Conservation (phyloP, 2,888 invertebrate species). For the Drosophila cracens region DNA sequence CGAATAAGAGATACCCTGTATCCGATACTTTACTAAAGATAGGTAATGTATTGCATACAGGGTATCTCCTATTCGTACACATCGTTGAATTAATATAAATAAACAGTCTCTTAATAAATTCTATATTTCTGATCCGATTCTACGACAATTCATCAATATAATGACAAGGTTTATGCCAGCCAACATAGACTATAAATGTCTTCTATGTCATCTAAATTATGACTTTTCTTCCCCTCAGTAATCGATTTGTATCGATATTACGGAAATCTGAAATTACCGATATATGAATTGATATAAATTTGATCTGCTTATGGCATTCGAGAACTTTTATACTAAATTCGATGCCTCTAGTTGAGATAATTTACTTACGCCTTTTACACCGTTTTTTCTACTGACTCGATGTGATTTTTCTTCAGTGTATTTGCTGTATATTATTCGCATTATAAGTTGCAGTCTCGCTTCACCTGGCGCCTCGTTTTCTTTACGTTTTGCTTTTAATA, state of each 20-base stretch:
- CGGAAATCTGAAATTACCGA: not conserved
- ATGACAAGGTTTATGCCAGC: not conserved
- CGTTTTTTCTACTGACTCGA: not conserved
- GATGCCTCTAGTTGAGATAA: not conserved
- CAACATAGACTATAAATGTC: not conserved
- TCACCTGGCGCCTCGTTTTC: slow-evolving; percentile 15
- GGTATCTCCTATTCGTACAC: not conserved
- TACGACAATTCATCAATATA: not conserved
- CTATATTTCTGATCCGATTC: not conserved
- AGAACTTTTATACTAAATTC: not conserved
- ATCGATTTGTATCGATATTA: not conserved
- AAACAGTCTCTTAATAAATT: not conserved
- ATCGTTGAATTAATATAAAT: not conserved
- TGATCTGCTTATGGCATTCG: not conserved
- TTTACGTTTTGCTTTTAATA: slow-evolving; percentile 45
- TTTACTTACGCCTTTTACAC: not conserved
- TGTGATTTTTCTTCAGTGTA: slow-evolving; percentile 10
- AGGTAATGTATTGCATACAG: not conserved
- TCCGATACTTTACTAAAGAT: not conserved
- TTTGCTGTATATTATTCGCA: not conserved
- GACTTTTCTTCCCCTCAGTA: not conserved
- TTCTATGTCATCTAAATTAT: not conserved
- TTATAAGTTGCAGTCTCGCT: slow-evolving; percentile 2
- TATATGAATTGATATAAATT: not conserved
- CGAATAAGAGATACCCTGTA: not conserved